These are phyloP conservation scores for Coelopa pilipes DNA, from an alignment of 2,888 invertebrate species.

Conservation along the genomic window DNA sequence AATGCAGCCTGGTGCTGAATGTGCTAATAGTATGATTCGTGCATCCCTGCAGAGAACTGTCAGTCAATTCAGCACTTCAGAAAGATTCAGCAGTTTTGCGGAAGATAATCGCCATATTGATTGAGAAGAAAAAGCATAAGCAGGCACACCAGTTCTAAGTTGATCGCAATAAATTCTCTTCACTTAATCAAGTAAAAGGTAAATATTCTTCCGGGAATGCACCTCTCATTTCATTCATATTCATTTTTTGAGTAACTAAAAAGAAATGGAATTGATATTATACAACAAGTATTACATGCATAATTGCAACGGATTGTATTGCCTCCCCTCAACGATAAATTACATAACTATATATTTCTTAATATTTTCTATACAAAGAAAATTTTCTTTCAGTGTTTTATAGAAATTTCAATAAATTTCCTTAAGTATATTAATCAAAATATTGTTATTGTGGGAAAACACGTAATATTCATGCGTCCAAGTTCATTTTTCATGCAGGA, in stretches of 20 bases:
- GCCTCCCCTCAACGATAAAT: slow-evolving; percentile 35
- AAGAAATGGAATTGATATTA: slow-evolving; percentile 44
- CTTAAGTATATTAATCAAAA: slow-evolving; percentile 46
- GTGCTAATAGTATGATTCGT: no score
- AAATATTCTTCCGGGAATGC: background rate
- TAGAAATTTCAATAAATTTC: slow-evolving; percentile 31
- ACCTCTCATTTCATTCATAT: background rate
- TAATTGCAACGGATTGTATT: slow-evolving; percentile 16
- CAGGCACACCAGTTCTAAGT: slow-evolving; percentile 7
- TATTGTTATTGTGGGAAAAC: slow-evolving; percentile 43
- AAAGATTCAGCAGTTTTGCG: no score
- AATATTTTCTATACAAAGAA: slow-evolving; percentile 37
- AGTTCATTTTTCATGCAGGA: slow-evolving; percentile 63
- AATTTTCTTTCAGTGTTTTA: slow-evolving; percentile 38
- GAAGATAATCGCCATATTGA: slow-evolving; percentile 44
- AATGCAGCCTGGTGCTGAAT: no score
- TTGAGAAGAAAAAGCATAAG: slow-evolving; percentile 6
- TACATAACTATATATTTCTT: slow-evolving; percentile 46
- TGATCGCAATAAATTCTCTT: background rate
- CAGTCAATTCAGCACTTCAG: no score
- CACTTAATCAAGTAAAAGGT: slow-evolving; percentile 17
- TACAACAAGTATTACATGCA: slow-evolving; percentile 13
- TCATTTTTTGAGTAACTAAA: slow-evolving; percentile 2
- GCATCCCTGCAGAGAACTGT: no score
- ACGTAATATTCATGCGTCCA: slow-evolving; percentile 52